phyloP scores from a whole-genome alignment of 2,113 vertebrate species.

The Oreamnos americanus region DNA sequence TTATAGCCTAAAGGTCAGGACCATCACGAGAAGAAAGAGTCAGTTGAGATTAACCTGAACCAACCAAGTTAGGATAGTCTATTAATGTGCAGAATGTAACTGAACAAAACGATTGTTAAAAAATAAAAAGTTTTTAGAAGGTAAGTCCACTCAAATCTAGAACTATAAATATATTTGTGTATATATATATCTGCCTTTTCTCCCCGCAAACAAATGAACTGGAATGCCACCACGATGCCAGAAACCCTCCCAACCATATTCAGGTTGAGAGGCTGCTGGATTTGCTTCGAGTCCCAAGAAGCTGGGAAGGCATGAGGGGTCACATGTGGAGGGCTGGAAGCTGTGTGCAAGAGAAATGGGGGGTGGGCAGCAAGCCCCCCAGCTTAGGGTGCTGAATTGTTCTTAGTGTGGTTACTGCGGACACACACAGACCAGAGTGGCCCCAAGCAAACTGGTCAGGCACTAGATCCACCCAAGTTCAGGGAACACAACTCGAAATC shows the following conservation, averaged over 20 bases:
- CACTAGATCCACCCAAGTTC: not conserved
- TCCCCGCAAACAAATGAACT: not conserved
- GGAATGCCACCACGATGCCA: not conserved
- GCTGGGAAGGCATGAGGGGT: no score
- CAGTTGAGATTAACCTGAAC: not conserved
- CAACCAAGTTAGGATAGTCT: not conserved
- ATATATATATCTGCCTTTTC: not conserved
- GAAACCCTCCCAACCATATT: not conserved
- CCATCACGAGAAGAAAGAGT: not conserved
- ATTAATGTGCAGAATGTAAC: not conserved
- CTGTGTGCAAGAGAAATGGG: not conserved
- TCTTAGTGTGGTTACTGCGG: not conserved
- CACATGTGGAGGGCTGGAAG: not conserved
- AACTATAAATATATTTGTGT: not conserved
- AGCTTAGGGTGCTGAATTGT: not conserved
- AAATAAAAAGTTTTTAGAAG: not conserved
- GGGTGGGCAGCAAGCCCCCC: not conserved
- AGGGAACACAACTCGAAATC: not conserved
- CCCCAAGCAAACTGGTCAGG: not conserved
- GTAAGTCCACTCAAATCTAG: not conserved
- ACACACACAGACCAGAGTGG: not conserved
- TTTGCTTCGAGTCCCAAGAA: not conserved
- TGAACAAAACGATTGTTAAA: not conserved
- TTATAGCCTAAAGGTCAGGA: accelerated
- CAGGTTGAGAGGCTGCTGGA: not conserved